phyloP scores from a whole-genome alignment of 2,797 vertebrate genomes.

The Smutsia temminckii region DNA sequence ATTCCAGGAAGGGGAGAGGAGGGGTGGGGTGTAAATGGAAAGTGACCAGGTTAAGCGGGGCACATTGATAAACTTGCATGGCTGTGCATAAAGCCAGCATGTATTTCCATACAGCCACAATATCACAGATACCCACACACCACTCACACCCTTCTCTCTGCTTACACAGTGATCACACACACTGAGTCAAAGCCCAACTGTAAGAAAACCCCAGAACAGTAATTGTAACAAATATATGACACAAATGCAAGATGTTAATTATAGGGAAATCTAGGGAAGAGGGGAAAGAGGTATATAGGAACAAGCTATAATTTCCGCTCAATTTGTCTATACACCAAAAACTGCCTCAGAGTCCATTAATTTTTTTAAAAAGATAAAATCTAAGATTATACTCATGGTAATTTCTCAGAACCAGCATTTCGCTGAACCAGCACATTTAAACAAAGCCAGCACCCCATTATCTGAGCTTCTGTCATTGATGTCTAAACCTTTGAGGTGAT shows the following conservation, averaged over 20 bases:
- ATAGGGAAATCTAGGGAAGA: accelerated
- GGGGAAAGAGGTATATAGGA: not conserved
- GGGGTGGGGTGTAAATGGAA: accelerated
- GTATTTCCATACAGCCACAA: accelerated
- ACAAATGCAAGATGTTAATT: too few species aligned
- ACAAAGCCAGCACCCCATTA: not conserved
- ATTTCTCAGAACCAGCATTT: not conserved
- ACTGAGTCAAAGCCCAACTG: not conserved
- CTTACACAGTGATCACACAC: too few species aligned
- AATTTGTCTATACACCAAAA: not conserved
- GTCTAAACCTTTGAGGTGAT: not conserved
- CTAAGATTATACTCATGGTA: not conserved
- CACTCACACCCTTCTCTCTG: accelerated
- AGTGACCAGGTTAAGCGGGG: too few species aligned
- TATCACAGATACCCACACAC: too few species aligned
- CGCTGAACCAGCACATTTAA: not conserved
- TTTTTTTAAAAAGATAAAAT: not conserved
- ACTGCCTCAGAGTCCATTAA: not conserved
- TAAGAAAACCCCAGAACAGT: not conserved
- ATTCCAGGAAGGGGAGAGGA: not conserved
- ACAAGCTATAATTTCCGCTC: not conserved
- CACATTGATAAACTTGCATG: accelerated
- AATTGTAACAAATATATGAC: accelerated
- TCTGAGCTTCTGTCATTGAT: not conserved
- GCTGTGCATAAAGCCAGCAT: accelerated